Conservation (phyloP, 2,797 vertebrate genomes). For the Bryconaethiops microstoma region DNA sequence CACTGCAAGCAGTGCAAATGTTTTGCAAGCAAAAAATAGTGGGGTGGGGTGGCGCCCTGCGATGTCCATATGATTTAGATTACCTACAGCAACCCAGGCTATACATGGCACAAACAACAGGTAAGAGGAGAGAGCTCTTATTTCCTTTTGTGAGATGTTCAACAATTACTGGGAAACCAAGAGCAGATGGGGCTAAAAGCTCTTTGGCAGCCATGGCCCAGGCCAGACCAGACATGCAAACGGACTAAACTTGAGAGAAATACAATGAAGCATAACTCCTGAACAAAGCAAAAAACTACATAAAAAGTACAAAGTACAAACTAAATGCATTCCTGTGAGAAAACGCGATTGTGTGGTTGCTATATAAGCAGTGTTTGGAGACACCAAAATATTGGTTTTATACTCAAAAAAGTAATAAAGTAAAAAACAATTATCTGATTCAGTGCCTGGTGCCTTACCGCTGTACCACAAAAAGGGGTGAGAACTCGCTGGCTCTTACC, state of each 20-base stretch:
- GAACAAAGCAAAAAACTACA: slow-evolving; percentile 1
- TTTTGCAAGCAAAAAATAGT: not conserved
- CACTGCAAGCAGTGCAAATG: not conserved
- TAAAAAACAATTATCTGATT: too few species aligned
- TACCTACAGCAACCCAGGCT: not conserved
- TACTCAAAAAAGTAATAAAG: too few species aligned
- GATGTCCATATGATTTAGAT: slow-evolving; percentile 22
- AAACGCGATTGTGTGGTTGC: too few species aligned
- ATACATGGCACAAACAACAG: slow-evolving; percentile 23
- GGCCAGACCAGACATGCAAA: not conserved
- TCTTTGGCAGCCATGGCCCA: not conserved
- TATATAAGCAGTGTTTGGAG: too few species aligned
- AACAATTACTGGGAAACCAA: slow-evolving; percentile 26
- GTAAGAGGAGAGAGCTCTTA: slow-evolving; percentile 1
- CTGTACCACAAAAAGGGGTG: too few species aligned
- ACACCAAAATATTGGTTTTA: too few species aligned
- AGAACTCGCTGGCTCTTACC: too few species aligned
- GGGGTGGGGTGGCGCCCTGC: not conserved
- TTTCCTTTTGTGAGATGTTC: slow-evolving; percentile 20
- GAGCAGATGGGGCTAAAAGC: slow-evolving; percentile 30
- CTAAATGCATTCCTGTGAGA: too few species aligned
- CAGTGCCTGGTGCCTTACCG: too few species aligned
- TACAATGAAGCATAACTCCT: not conserved
- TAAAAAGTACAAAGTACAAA: too few species aligned
- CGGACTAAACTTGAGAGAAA: not conserved